These are phyloP conservation scores for Pseudopodoces humilis DNA, from an alignment of 2,113 vertebrate genomes.

Conservation along the genomic window DNA sequence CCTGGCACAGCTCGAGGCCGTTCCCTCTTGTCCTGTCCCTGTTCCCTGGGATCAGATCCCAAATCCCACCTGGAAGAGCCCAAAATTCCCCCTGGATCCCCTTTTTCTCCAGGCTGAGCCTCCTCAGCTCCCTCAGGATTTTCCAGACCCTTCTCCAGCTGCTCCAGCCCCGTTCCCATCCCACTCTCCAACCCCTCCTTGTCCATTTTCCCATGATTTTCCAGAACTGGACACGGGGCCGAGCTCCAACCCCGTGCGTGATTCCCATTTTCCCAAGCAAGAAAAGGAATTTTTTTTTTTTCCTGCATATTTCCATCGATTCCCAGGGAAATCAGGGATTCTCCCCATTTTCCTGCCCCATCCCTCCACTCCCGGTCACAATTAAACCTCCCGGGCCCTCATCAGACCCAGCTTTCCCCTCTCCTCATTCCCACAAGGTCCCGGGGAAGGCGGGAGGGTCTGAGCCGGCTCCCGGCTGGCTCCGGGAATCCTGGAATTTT, in stretches of 20 bases:
- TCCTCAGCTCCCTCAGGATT: neutral
- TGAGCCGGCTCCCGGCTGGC: neutral
- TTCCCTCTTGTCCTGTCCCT: rapidly evolving
- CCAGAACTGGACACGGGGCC: rapidly evolving
- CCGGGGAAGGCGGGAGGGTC: rapidly evolving
- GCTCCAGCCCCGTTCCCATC: neutral
- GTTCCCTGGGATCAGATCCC: neutral
- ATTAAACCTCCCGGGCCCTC: neutral
- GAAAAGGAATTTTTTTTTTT: neutral
- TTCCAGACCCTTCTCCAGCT: neutral
- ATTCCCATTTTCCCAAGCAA: neutral
- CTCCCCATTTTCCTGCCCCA: neutral
- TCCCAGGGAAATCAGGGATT: neutral
- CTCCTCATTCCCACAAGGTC: neutral
- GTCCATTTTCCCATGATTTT: neutral
- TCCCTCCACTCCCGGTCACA: rapidly evolving
- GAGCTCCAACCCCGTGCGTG: rapidly evolving
- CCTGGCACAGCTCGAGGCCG: no score
- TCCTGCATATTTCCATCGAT: rapidly evolving
- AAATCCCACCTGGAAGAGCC: neutral
- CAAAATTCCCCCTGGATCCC: neutral
- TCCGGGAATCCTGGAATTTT: neutral
- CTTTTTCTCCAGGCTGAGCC: neutral
- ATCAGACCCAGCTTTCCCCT: neutral
- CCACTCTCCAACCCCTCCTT: neutral